phyloP scores from a whole-genome alignment of 2,888 invertebrate genomes.

The Lottia scabra region DNA sequence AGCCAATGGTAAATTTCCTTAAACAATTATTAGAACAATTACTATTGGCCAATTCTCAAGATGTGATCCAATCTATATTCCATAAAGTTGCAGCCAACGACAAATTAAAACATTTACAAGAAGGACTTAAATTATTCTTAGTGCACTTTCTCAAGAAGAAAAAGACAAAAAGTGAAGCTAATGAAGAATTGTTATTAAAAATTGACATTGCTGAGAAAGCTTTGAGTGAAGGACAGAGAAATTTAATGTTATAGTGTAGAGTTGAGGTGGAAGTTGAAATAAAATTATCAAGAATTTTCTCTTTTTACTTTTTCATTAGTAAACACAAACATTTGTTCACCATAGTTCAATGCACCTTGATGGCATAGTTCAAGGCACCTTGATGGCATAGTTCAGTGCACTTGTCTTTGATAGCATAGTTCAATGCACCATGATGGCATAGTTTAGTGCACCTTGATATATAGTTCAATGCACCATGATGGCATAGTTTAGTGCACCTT shows the following conservation, averaged over 20 bases:
- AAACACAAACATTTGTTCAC: too few species aligned
- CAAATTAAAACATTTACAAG: conserved; percentile 81
- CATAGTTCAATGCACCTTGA: too few species aligned
- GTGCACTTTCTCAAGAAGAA: conserved; percentile 83
- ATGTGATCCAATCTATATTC: conserved; percentile 77
- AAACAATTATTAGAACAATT: conserved; percentile 82
- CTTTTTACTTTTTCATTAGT: too few species aligned
- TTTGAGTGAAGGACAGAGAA: conserved; percentile 30
- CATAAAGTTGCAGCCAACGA: conserved; percentile 79
- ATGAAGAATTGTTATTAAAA: conserved; percentile 34
- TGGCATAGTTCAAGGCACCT: too few species aligned
- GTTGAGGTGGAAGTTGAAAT: too few species aligned
- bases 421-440: too few species aligned
- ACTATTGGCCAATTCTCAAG: conserved; percentile 77
- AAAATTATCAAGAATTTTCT: too few species aligned
- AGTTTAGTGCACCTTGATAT: too few species aligned
- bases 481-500: too few species aligned
- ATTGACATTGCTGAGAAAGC: conserved; percentile 47
- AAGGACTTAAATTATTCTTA: conserved; percentile 86
- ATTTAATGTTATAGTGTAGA: conserved; percentile 29
- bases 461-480: too few species aligned
- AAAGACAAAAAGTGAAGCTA: conserved; percentile 27
- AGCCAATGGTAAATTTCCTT: conserved; percentile 82
- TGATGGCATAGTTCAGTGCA: too few species aligned
- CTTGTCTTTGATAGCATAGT: too few species aligned